Conservation (phyloP, 2,888 invertebrate genomes). For the Antitype chi region DNA sequence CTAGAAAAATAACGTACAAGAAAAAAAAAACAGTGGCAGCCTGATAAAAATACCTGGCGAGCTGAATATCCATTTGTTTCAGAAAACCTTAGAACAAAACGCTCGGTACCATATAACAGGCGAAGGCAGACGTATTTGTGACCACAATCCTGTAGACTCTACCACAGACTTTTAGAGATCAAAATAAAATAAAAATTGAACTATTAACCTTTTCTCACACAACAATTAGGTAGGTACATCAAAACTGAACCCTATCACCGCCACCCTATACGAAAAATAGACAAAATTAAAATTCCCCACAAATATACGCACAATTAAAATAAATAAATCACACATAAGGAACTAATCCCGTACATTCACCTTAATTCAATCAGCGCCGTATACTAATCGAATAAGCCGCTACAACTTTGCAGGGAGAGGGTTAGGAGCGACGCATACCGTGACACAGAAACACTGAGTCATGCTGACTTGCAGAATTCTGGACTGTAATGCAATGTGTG, state of each 20-base stretch:
- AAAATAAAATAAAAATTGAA: too few relatives aligned
- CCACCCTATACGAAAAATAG: not conserved
- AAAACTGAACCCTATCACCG: conserved; percentile 11
- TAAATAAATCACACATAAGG: conserved; percentile 63
- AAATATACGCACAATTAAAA: conserved; percentile 52
- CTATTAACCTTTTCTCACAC: not conserved
- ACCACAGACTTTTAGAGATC: not conserved
- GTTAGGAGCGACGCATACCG: conserved; percentile 74
- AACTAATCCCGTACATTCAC: conserved; percentile 78
- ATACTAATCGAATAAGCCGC: conserved; percentile 89
- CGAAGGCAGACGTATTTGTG: not conserved
- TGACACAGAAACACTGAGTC: conserved; percentile 69
- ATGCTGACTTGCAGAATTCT: conserved; percentile 38
- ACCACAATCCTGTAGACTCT: not conserved
- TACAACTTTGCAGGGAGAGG: conserved; percentile 81
- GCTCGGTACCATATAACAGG: not conserved
- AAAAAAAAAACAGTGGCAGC: not conserved
- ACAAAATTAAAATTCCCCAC: conserved; percentile 71
- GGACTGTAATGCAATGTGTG: conserved; percentile 61
- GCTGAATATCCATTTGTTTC: not conserved
- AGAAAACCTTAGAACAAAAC: not conserved
- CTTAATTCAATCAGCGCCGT: conserved; percentile 88
- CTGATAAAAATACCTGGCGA: not conserved
- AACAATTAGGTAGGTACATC: not conserved
- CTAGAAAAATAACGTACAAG: too few relatives aligned